Evolutionary conservation across 2,888 invertebrate genomes (phyloP).

Genomic region (Cephus spinipes): DNA sequence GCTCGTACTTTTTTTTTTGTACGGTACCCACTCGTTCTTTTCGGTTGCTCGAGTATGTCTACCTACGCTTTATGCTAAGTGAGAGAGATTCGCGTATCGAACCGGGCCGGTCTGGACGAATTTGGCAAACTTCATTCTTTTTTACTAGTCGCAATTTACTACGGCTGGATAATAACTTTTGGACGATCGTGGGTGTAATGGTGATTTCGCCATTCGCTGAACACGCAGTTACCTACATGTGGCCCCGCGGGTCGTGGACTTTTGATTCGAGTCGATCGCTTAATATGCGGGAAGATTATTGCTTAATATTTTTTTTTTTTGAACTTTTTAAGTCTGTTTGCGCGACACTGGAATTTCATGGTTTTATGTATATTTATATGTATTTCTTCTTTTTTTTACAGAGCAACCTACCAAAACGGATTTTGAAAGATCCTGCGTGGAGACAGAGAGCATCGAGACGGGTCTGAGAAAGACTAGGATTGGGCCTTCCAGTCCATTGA

Average conservation of each 20-base stretch:
- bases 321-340: not conserved
- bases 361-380: not conserved
- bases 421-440: slow-evolving; percentile 55
- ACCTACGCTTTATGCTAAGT: slow-evolving; percentile 38
- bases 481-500: slow-evolving; percentile 47
- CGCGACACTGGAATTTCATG: not conserved
- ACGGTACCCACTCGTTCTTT: not conserved
- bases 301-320: not conserved
- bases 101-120: slow-evolving; percentile 7
- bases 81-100: slow-evolving; percentile 22
- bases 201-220: not conserved
- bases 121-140: slow-evolving; percentile 13
- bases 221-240: not conserved
- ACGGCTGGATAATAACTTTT: not conserved
- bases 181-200: slow-evolving; percentile 10
- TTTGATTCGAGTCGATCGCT: not conserved
- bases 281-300: not conserved
- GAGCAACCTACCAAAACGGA: slow-evolving; percentile 53
- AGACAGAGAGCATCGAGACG: slow-evolving; percentile 71
- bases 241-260: not conserved
- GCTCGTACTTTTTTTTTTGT: not conserved
- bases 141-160: not conserved
- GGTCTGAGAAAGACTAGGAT: slow-evolving; percentile 76
- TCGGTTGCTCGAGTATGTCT: not conserved
- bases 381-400: slow-evolving; percentile 31